Evolutionary conservation across 1,140 invertebrate genomes (phyloP).

Genomic region (Mercenaria mercenaria): DNA sequence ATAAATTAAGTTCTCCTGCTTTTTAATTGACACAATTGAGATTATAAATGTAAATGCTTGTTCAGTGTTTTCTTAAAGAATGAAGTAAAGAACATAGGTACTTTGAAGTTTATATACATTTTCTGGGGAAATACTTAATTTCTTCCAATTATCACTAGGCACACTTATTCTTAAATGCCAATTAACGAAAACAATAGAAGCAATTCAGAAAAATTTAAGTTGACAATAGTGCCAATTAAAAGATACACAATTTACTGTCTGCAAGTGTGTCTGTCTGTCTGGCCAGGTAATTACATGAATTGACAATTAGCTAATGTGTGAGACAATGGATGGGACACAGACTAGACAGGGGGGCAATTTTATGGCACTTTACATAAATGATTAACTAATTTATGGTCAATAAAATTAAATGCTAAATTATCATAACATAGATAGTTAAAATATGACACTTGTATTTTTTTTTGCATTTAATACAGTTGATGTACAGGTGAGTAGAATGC

Average conservation of each 20-base stretch:
- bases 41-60: not conserved
- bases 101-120: conserved; percentile 24
- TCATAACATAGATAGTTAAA: too few species aligned
- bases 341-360: not conserved
- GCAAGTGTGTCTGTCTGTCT: conserved; percentile 47
- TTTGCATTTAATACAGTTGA: too few species aligned
- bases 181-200: conserved; percentile 46
- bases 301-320: not conserved
- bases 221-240: conserved; percentile 40
- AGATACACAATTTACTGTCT: not conserved
- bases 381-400: conserved; percentile 19
- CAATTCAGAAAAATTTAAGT: not conserved
- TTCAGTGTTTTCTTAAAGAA: too few species aligned
- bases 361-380: not conserved
- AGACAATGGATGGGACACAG: not conserved
- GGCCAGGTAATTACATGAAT: not conserved
- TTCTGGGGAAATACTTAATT: not conserved
- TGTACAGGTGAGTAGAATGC: too few species aligned
- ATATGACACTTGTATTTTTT: too few species aligned
- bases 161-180: conserved; percentile 31
- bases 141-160: conserved; percentile 13
- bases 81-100: not conserved
- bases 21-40: not conserved
- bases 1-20: not conserved
- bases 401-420: not conserved